Percentiles rank a stretch among this genome's conserved stretches.
Evolutionary conservation across 35 echinoderm and acorn worm genomes (phyloP).

Genomic region (Anneissia japonica): DNA sequence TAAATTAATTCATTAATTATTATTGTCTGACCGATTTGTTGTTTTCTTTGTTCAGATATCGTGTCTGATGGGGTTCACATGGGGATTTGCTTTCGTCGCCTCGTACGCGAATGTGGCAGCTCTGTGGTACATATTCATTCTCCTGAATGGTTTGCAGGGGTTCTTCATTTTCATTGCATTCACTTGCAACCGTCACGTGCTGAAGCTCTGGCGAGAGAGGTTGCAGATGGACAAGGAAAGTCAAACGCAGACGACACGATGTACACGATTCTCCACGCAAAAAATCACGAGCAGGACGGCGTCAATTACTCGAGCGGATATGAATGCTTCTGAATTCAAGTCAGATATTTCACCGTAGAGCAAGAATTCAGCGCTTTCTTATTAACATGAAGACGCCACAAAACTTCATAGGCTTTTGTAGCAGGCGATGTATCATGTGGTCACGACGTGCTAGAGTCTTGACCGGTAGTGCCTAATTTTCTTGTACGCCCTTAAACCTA

Average conservation of each 20-base stretch:
- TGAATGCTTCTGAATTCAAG: background rate
- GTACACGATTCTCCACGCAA: background rate
- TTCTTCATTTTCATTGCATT: slow-evolving; percentile 15
- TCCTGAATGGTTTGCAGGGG: background rate
- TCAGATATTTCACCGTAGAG: too few species aligned
- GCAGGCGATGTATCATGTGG: too few species aligned
- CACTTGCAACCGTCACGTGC: background rate
- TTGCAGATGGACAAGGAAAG: background rate
- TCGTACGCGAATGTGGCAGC: background rate
- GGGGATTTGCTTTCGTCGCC: slow-evolving; percentile 4
- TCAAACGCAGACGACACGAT: background rate
- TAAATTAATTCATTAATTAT: too few species aligned
- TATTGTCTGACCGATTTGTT: too few species aligned
- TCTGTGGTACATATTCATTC: slow-evolving; percentile 7
- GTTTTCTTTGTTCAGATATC: background rate
- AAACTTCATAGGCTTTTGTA: too few species aligned
- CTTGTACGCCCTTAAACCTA: too few species aligned
- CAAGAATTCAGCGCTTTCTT: too few species aligned
- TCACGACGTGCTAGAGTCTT: too few species aligned
- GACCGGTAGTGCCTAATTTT: too few species aligned
- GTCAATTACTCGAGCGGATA: background rate
- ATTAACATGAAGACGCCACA: too few species aligned
- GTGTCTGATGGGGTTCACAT: slow-evolving; percentile 6
- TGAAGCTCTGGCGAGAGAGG: background rate
- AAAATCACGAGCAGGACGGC: background rate